These are phyloP conservation scores for Galeopterus variegatus DNA, from an alignment of 2,113 vertebrate genomes.

Conservation along the genomic window DNA sequence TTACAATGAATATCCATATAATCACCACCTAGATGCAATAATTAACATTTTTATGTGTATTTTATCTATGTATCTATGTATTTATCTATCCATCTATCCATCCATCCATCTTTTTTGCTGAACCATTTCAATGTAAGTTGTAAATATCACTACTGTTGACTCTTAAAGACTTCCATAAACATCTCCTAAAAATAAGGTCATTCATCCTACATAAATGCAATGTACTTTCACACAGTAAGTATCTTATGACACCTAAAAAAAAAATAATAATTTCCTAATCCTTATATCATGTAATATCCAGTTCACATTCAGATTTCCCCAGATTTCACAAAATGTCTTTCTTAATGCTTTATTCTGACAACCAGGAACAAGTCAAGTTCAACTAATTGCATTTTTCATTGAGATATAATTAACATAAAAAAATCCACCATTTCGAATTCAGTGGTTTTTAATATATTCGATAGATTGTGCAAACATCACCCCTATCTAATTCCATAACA, in stretches of 20 bases:
- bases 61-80: background rate
- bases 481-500: background rate
- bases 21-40: background rate
- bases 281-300: constrained; percentile 53
- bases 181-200: constrained; percentile 37
- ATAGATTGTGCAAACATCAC: background rate
- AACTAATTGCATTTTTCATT: constrained; percentile 68
- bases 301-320: constrained; percentile 59
- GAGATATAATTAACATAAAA: constrained; percentile 40
- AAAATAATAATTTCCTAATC: constrained; percentile 20
- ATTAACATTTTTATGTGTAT: background rate
- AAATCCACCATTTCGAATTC: constrained; percentile 22
- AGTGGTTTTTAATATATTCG: constrained; percentile 19
- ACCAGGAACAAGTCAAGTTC: constrained; percentile 20
- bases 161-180: constrained; percentile 36
- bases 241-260: constrained; percentile 22
- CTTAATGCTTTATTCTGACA: constrained; percentile 70
- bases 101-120: background rate
- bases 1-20: background rate
- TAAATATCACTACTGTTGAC: constrained; percentile 36
- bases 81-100: no score
- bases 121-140: constrained; percentile 16
- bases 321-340: constrained; percentile 50
- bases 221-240: background rate
- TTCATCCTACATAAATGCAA: background rate